These are phyloP conservation scores for Delphinus delphis DNA, from an alignment of 2,113 vertebrate genomes.

Conservation along the genomic window DNA sequence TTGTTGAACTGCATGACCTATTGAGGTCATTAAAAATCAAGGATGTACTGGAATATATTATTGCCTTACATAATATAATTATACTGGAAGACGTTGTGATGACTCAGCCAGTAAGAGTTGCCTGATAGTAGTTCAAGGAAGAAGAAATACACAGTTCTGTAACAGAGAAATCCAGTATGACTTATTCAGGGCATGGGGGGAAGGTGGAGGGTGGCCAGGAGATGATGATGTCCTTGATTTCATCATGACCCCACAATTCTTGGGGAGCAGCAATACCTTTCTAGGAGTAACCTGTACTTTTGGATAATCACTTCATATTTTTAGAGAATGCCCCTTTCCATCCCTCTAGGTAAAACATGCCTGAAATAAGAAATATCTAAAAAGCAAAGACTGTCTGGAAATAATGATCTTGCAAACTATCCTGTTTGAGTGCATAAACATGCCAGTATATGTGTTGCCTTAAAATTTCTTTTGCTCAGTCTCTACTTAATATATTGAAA, in stretches of 20 bases:
- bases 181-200: background rate
- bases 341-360: background rate
- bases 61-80: background rate
- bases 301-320: background rate
- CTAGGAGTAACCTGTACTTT: background rate
- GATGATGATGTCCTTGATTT: background rate
- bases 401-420: background rate
- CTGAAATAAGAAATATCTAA: background rate
- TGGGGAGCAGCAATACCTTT: background rate
- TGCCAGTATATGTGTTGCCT: background rate
- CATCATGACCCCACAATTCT: background rate
- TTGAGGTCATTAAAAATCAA: background rate
- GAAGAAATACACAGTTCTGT: background rate
- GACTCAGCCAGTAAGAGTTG: background rate
- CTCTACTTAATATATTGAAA: background rate
- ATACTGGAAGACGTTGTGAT: background rate
- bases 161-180: background rate
- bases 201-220: accelerated
- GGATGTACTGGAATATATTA: background rate
- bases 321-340: background rate
- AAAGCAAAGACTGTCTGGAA: background rate
- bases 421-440: background rate
- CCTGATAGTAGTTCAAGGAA: background rate
- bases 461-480: background rate
- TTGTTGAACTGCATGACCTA: background rate